Conservation (phyloP, 2,797 vertebrate genomes). For the Tangara arthus region DNA sequence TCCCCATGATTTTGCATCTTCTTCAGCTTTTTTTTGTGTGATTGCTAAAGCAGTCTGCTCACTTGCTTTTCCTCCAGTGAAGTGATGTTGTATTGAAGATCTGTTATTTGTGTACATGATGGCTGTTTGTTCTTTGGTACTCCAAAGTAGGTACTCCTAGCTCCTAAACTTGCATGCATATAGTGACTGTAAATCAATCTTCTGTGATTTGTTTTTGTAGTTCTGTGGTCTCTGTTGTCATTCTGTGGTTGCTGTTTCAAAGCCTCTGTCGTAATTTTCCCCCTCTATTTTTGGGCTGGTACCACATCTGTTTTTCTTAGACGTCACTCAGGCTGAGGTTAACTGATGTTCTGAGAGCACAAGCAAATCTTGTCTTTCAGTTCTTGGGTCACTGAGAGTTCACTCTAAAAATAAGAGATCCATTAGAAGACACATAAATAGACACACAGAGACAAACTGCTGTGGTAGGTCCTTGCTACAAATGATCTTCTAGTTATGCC, state of each 20-base stretch:
- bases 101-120: background rate
- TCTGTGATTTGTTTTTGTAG: background rate
- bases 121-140: background rate
- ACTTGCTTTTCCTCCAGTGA: background rate
- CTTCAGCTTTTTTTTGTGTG: background rate
- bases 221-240: background rate
- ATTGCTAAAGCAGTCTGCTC: background rate
- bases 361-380: background rate
- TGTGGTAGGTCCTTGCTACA: background rate
- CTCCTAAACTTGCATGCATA: background rate
- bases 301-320: background rate
- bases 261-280: background rate
- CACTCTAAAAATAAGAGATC: background rate
- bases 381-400: background rate
- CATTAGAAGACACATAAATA: background rate
- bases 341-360: background rate
- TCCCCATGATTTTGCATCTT: background rate
- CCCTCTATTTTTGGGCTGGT: background rate
- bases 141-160: background rate
- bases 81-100: background rate
- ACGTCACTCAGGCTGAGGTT: background rate
- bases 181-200: background rate
- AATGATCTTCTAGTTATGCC: background rate
- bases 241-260: background rate
- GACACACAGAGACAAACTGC: background rate